Conservation (phyloP, 2,797 vertebrate genomes). For the Aeoliscus strigatus region DNA sequence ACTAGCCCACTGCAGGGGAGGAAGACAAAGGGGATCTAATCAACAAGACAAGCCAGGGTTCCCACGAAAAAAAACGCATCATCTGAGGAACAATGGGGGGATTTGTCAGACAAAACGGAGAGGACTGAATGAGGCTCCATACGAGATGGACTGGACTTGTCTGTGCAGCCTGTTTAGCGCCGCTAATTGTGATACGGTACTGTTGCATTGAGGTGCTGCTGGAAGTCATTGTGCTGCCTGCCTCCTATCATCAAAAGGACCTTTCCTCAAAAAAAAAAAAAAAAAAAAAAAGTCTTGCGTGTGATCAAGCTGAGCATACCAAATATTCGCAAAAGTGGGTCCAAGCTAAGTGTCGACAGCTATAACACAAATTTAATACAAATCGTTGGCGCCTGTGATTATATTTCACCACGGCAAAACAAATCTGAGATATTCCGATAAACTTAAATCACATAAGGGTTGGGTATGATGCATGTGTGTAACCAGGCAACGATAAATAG, state of each 20-base stretch:
- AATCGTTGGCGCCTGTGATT: too few species aligned
- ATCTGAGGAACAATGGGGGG: slow-evolving; percentile 76
- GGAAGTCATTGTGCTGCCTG: slow-evolving; percentile 77
- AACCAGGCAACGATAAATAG: slow-evolving; percentile 35
- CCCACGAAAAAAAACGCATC: slow-evolving; percentile 79
- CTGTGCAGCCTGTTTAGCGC: slow-evolving; percentile 70
- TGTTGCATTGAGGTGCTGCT: slow-evolving; percentile 74
- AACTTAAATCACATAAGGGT: background rate
- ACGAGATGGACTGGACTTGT: slow-evolving; percentile 75
- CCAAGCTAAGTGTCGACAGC: slow-evolving; percentile 30
- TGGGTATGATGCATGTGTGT: slow-evolving; percentile 24
- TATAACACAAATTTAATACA: slow-evolving; percentile 21
- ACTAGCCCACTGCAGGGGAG: slow-evolving; percentile 68
- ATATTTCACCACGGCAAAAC: slow-evolving; percentile 1
- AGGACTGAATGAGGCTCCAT: slow-evolving; percentile 76
- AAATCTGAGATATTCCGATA: slow-evolving; percentile 1
- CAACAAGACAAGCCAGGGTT: slow-evolving; percentile 79
- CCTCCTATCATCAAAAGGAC: slow-evolving; percentile 73
- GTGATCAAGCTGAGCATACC: slow-evolving; percentile 61
- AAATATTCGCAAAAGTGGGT: slow-evolving; percentile 42
- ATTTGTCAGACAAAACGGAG: slow-evolving; percentile 77
- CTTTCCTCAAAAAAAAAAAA: slow-evolving; percentile 58
- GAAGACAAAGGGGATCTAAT: slow-evolving; percentile 80
- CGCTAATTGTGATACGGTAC: slow-evolving; percentile 77
- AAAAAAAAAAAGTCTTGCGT: slow-evolving; percentile 46